Evolutionary conservation across 2,888 invertebrate species (phyloP), one percentile per base, ranked within the genome.

Genomic region (Erpobdella octoculata): DNA sequence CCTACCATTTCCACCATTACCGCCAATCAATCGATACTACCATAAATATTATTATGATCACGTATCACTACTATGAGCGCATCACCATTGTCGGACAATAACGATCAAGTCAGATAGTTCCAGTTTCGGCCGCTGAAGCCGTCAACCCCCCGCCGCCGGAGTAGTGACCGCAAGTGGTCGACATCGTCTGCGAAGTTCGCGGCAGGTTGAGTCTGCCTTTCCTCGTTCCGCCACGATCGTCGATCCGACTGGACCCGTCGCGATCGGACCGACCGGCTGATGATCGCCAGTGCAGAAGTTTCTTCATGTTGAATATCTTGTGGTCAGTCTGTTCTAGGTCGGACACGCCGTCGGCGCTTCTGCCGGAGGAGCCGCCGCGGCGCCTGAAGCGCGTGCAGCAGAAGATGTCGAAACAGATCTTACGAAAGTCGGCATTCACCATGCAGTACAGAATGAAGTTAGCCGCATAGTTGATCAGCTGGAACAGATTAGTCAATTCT

Each of bases 361-460:
- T 18, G 21, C 37, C 64, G 18, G 64, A 21, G 64, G 36, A 36
- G 64, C 37, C 64, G 36, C 53, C 53, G 8, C 68, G 21, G 18
- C 35, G 35, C 33, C 35, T 6, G 68, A 36, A 62, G 25, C 73
- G 46, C 25, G 18, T 21, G 58, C 76, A 74, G 70, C 68, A 70
- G 18, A 75, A n/a, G n/a, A 74, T 8, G 53, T 78, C 76, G 36
- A 78, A 74, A 18, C 80, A 73, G 6, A 89, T 90, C 78, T 87
- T 88, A 46, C 90, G 86, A 81, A 90, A 90, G 79, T 89, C 89
- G 78, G 89, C 88, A 75, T 89, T 89, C 81, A 90, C 89, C 71
- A 89, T 85, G 80, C 89, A 90, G 83, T 90, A 90, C 73, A 90
- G 89, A 81, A 90, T 89, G 84, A 90, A 90, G 41, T 89, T 90